Evolutionary conservation across 2,113 vertebrate species (phyloP).

Genomic region (Mionectes macconnelli): DNA sequence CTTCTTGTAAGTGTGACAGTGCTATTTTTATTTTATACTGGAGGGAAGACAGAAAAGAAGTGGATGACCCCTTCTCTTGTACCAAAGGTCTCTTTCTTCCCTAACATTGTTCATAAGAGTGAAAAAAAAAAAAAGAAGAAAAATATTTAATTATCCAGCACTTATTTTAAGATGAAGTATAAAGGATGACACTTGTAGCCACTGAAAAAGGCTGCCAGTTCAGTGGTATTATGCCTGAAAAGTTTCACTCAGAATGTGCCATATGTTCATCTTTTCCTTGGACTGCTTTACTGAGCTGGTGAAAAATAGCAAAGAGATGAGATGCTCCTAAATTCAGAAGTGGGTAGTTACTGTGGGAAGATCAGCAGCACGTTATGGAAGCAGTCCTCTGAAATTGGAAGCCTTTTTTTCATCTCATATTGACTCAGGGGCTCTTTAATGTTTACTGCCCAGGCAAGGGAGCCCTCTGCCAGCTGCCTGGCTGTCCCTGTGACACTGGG

Average conservation of each 20-base stretch:
- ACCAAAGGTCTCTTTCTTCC: neutral
- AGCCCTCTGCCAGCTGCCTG: neutral
- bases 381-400: neutral
- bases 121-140: neutral
- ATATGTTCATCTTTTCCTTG: neutral
- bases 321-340: neutral
- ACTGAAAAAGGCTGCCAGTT: neutral
- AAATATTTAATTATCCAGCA: neutral
- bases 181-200: neutral
- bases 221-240: neutral
- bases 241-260: neutral
- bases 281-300: neutral
- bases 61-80: neutral
- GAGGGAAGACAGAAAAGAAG: neutral
- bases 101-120: neutral
- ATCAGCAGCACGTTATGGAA: fast-evolving
- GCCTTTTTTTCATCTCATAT: neutral
- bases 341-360: neutral
- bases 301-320: neutral
- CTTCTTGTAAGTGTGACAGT: neutral
- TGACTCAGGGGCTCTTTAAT: neutral
- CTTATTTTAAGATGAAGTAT: neutral
- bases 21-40: neutral
- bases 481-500: neutral
- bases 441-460: neutral